These are phyloP conservation scores for Gobiocypris rarus DNA, from an alignment of 2,113 vertebrate genomes.

Conservation along the genomic window DNA sequence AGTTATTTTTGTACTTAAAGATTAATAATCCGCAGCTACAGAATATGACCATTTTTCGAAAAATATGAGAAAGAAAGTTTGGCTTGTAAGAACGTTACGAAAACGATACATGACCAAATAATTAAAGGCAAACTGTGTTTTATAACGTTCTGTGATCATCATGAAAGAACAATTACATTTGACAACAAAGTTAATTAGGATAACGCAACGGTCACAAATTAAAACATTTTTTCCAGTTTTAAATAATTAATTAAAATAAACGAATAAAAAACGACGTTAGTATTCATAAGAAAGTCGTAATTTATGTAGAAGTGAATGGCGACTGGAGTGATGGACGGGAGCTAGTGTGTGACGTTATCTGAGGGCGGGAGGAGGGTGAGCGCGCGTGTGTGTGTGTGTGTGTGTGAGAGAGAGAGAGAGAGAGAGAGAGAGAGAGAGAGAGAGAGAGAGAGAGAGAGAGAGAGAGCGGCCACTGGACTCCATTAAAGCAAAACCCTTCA, in stretches of 20 bases:
- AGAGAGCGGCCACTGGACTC: slow-evolving; percentile 72
- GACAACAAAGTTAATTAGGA: neutral
- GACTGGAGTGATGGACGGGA: slow-evolving; percentile 63
- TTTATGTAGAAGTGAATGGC: slow-evolving; percentile 44
- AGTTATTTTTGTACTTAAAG: no score
- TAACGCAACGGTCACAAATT: neutral
- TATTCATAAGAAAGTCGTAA: neutral
- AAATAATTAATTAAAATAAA: neutral
- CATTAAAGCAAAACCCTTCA: slow-evolving; percentile 73
- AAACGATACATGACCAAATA: neutral
- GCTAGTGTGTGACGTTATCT: slow-evolving; percentile 78
- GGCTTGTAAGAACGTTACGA: no score
- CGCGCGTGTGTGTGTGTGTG: slow-evolving; percentile 4
- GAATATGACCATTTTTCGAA: no score
- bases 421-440: slow-evolving; percentile 49
- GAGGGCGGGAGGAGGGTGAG: slow-evolving; percentile 49
- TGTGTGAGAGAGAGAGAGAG: slow-evolving; percentile 50
- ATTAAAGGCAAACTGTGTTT: neutral
- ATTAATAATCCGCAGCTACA: no score
- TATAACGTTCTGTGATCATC: neutral
- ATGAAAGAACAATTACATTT: neutral
- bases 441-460: slow-evolving; percentile 54
- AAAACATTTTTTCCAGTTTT: neutral
- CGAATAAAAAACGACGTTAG: neutral
- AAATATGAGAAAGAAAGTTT: neutral